Percentiles rank a stretch among this genome's conserved stretches.
These are phyloP conservation scores for Ochropleura plecta DNA, from an alignment of 2,888 invertebrate species.

Conservation along the genomic window DNA sequence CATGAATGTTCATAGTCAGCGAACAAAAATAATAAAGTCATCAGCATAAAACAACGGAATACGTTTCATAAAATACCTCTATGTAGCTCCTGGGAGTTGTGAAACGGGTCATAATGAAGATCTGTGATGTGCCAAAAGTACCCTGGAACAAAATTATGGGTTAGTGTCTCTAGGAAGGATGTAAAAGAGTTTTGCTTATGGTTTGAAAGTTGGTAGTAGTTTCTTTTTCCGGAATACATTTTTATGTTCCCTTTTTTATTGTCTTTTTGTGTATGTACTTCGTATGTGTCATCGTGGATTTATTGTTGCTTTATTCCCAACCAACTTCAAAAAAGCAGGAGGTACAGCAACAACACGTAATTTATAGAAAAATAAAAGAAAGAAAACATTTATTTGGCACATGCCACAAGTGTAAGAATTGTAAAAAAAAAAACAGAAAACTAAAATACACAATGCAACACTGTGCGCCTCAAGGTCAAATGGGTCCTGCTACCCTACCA, in stretches of 20 bases:
- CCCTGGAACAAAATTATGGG: conserved; percentile 92
- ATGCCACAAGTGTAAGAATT: no score
- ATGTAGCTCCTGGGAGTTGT: conserved; percentile 88
- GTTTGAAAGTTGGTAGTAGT: conserved; percentile 18
- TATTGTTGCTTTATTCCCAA: not conserved
- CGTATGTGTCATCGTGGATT: not conserved
- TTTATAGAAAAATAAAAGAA: not conserved
- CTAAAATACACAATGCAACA: no score
- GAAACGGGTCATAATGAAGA: conserved; percentile 96
- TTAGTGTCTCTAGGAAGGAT: conserved; percentile 49
- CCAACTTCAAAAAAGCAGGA: not conserved
- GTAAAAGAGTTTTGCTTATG: conserved; percentile 26
- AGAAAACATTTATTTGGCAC: no score
- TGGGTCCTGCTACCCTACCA: no score
- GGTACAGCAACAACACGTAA: not conserved
- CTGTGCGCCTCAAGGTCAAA: no score
- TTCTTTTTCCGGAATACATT: not conserved
- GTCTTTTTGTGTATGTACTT: not conserved
- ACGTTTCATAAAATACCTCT: conserved; percentile 80
- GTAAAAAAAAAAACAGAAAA: no score
- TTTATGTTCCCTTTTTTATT: not conserved
- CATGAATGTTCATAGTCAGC: conserved; percentile 42
- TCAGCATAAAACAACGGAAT: conserved; percentile 64
- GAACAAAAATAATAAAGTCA: conserved; percentile 68
- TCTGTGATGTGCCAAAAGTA: conserved; percentile 99